Evolutionary conservation across 2,113 vertebrate genomes (phyloP).

Genomic region (Larimichthys polyactis): DNA sequence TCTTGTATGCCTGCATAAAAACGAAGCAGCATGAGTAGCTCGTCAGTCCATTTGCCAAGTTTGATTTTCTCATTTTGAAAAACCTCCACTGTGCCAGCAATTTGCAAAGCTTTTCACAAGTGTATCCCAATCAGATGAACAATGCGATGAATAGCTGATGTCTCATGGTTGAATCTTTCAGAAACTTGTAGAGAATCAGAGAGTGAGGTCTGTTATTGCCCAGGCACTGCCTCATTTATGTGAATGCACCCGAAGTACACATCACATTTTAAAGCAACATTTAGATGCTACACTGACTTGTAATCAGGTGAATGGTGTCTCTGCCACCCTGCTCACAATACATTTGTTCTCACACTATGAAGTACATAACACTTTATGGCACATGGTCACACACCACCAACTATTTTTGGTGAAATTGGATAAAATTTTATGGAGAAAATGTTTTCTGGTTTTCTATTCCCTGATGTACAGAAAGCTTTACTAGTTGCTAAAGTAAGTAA

Average conservation of each 20-base stretch:
- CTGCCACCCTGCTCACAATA: too few species aligned
- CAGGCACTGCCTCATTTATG: neutral
- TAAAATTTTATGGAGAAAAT: too few species aligned
- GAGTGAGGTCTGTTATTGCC: neutral
- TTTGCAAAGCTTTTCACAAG: conserved; percentile 23
- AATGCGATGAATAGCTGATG: neutral
- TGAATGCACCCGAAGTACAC: neutral
- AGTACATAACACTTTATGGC: too few species aligned
- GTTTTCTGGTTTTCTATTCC: too few species aligned
- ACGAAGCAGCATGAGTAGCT: neutral
- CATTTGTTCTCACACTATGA: too few species aligned
- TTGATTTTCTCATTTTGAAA: conserved; percentile 34
- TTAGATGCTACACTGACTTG: too few species aligned
- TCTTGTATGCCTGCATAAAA: neutral
- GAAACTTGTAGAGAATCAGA: neutral
- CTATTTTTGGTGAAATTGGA: too few species aligned
- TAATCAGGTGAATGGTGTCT: too few species aligned
- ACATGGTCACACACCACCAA: too few species aligned
- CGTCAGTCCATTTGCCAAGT: neutral
- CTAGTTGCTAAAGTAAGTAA: too few species aligned
- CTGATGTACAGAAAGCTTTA: too few species aligned
- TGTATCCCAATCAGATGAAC: neutral
- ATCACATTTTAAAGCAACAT: too few species aligned
- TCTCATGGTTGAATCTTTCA: neutral
- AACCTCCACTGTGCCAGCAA: neutral